A percentile compares a stretch with the other conserved stretches of the same genome.
These are phyloP conservation scores for Zaprionus ghesquierei DNA, from an alignment of 1,140 invertebrate genomes.

Conservation along the genomic window DNA sequence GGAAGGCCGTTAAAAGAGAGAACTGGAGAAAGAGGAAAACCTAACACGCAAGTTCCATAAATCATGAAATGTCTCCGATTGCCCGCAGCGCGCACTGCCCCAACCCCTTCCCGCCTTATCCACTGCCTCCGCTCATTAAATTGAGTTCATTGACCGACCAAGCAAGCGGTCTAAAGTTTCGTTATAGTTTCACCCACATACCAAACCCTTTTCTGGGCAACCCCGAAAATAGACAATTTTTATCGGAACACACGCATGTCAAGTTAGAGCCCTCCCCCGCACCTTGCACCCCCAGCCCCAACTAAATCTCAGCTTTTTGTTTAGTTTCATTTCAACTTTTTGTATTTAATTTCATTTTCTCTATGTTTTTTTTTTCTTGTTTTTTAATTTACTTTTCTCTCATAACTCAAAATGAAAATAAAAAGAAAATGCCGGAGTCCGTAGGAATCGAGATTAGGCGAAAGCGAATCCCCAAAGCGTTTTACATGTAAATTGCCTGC, in stretches of 20 bases:
- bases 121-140: constrained; percentile 24
- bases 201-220: constrained; percentile 49
- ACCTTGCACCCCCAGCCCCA: too few relatives aligned
- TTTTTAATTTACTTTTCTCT: constrained; percentile 13
- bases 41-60: constrained; percentile 49
- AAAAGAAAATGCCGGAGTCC: constrained; percentile 45
- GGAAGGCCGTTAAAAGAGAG: too few relatives aligned
- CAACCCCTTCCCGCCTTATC: background rate
- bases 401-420: constrained; percentile 75
- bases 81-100: constrained; percentile 21
- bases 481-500: constrained; percentile 68
- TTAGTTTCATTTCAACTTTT: constrained; percentile 43
- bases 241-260: constrained; percentile 66
- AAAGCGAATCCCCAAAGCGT: constrained; percentile 25
- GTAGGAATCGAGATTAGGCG: constrained; percentile 31
- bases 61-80: constrained; percentile 38
- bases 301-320: constrained; percentile 30
- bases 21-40: constrained; percentile 1
- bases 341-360: constrained; percentile 65
- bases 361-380: too few relatives aligned
- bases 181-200: constrained; percentile 25
- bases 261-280: constrained; percentile 22
- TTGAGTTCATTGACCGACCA: constrained; percentile 58
- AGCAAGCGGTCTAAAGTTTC: constrained; percentile 15
- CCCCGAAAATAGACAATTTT: constrained; percentile 50